Base-by-base conservation (phyloP, 2,113 vertebrate species). In the Hyperopisus bebe region DNA sequence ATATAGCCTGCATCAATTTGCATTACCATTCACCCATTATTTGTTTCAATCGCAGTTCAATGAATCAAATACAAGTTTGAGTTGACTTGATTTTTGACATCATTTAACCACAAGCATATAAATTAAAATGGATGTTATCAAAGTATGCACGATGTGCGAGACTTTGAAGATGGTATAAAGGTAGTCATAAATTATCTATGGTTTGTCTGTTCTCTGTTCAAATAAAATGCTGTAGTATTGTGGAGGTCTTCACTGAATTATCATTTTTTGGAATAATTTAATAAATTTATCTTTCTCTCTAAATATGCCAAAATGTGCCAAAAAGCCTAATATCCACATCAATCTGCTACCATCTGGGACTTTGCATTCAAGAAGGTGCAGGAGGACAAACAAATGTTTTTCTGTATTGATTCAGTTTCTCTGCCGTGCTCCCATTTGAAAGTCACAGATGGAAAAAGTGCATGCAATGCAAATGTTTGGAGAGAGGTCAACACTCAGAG, bases 101-200 rank as follows among this genome's bases (percentile, higher is more conserved):
- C 21, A 66, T 9, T 66, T 66, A 27, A 27, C 8, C 24, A 66
- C 21, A 27, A n/a, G 24, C 62, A 66, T 27, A 27, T n/a, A n/a
- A 66, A 27, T n/a, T 66, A 66, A 66, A 66, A 66, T n/a, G 62
- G 62, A 31, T 31, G 62, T 7, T 55, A 55, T 55, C 53, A 55
- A 93, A 94, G 93, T 91, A 92, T 92, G 90, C 90, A 91, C 92
- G 93, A 91, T 93, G 91, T 94, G 92, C n/a, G 88, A 11, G 90
- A 93, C 93, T 93, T 92, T 90, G 90, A 58, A 89, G 90, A 90
- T 88, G 88, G 89, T 91, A 92, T 90, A 94, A 93, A 90, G 91
- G 86, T 91, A 91, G 91, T 91, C 90, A 94, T 93, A 94, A 95
- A 94, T 93, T 94, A 94, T 91, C 90, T 42, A 95, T 93, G 92